Percentiles rank a stretch among this genome's conserved stretches.
Conservation (phyloP, 2,797 vertebrate genomes). For the Tympanoctomys barrerae region DNA sequence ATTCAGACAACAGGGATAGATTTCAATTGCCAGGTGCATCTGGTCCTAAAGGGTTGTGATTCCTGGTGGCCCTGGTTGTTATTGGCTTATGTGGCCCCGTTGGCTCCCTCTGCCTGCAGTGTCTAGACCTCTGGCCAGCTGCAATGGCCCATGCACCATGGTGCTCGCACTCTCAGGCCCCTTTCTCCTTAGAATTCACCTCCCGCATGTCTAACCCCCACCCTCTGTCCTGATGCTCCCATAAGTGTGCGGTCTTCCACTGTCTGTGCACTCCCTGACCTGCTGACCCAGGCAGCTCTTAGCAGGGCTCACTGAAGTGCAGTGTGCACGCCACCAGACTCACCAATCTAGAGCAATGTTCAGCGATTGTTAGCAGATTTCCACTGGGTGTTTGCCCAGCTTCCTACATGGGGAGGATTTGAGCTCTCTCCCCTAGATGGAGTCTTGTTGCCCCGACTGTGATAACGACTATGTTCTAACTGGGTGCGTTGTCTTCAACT, state of each 20-base stretch:
- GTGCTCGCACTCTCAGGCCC: neutral
- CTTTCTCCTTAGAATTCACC: neutral
- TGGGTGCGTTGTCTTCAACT: neutral
- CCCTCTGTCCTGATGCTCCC: neutral
- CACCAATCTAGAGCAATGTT: neutral
- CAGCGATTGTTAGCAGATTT: neutral
- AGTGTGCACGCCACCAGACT: neutral
- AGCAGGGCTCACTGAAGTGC: neutral
- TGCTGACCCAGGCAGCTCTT: neutral
- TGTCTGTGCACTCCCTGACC: neutral
- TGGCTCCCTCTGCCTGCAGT: neutral
- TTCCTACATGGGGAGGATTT: neutral
- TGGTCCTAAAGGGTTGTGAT: neutral
- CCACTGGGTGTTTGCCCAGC: neutral
- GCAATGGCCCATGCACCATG: neutral
- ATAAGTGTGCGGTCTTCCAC: neutral
- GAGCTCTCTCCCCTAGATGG: fast-evolving
- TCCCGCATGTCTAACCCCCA: neutral
- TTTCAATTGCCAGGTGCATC: neutral
- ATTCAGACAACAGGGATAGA: neutral
- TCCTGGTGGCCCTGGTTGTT: fast-evolving
- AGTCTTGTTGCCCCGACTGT: neutral
- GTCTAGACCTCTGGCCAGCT: neutral
- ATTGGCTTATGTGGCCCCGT: fast-evolving
- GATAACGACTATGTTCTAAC: neutral